These are phyloP conservation scores for Melanophora roralis DNA, from an alignment of 2,888 invertebrate genomes.

Conservation along the genomic window DNA sequence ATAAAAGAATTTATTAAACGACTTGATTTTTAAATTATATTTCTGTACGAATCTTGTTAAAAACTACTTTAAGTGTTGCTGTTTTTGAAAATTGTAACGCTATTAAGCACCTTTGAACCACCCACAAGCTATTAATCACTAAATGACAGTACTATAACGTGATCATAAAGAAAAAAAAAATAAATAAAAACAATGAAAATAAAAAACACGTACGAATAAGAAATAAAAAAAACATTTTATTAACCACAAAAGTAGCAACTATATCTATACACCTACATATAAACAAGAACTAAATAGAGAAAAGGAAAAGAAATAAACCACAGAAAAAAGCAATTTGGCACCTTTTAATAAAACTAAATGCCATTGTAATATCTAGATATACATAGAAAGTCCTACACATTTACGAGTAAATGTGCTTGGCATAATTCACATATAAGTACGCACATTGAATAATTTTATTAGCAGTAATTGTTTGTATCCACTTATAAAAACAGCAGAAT, in stretches of 20 bases:
- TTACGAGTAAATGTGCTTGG: no score
- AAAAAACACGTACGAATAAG: slow-evolving; percentile 18
- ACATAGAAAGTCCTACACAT: background rate
- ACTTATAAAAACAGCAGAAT: background rate
- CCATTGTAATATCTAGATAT: background rate
- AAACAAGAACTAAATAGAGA: background rate
- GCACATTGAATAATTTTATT: background rate
- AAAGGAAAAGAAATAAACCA: slow-evolving; percentile 14
- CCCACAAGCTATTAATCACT: slow-evolving; percentile 51
- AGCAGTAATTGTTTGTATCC: background rate
- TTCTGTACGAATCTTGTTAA: background rate
- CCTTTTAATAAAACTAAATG: slow-evolving; percentile 48
- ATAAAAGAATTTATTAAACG: no score
- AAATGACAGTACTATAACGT: slow-evolving; percentile 33
- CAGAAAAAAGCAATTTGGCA: slow-evolving; percentile 57
- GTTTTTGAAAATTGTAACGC: slow-evolving; percentile 10
- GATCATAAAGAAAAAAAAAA: slow-evolving; percentile 26
- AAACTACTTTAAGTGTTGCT: background rate
- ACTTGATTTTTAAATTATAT: no score
- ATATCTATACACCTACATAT: slow-evolving; percentile 15
- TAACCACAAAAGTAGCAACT: slow-evolving; percentile 23
- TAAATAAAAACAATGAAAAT: slow-evolving; percentile 29
- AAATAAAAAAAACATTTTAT: slow-evolving; percentile 28
- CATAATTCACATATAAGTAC: background rate
- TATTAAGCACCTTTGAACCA: slow-evolving; percentile 26